phyloP scores from a whole-genome alignment of 1,140 invertebrate species.

The Bathynomus jamesi region DNA sequence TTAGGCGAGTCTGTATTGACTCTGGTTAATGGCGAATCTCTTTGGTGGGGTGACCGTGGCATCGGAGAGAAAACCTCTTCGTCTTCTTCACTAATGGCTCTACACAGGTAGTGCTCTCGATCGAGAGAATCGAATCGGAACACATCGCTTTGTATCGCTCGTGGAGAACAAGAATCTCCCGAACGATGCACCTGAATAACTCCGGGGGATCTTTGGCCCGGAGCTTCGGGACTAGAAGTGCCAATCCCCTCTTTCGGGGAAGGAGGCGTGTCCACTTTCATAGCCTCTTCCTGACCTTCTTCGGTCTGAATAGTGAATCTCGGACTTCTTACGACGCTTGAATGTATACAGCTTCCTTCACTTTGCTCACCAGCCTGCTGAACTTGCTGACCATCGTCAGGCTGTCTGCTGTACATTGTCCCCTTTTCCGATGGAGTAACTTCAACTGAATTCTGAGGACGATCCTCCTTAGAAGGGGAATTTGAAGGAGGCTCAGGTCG shows the following conservation, averaged over 20 bases:
- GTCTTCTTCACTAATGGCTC: slow-evolving; percentile 47
- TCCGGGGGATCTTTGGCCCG: slow-evolving; percentile 24
- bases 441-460: slow-evolving; percentile 1
- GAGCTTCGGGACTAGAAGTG: slow-evolving; percentile 11
- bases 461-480: slow-evolving; percentile 13
- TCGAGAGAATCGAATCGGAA: slow-evolving; percentile 50
- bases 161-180: slow-evolving; percentile 19
- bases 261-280: slow-evolving; percentile 33
- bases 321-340: slow-evolving; percentile 23
- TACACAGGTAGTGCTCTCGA: slow-evolving; percentile 43
- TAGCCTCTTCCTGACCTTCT: slow-evolving; percentile 27
- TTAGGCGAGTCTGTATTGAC: slow-evolving; percentile 50
- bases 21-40: slow-evolving; percentile 42
- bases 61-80: slow-evolving; percentile 36
- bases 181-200: slow-evolving; percentile 27
- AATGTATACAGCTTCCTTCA: slow-evolving; percentile 17
- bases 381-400: slow-evolving; percentile 15
- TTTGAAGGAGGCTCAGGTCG: slow-evolving; percentile 19
- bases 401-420: slow-evolving; percentile 10
- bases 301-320: slow-evolving; percentile 29
- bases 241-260: slow-evolving; percentile 24
- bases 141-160: slow-evolving; percentile 42
- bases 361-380: slow-evolving; percentile 14
- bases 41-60: slow-evolving; percentile 21
- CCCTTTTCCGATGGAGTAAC: slow-evolving; percentile 17